Conservation (phyloP, 2,888 invertebrate species). For the Endotricha flammealis region DNA sequence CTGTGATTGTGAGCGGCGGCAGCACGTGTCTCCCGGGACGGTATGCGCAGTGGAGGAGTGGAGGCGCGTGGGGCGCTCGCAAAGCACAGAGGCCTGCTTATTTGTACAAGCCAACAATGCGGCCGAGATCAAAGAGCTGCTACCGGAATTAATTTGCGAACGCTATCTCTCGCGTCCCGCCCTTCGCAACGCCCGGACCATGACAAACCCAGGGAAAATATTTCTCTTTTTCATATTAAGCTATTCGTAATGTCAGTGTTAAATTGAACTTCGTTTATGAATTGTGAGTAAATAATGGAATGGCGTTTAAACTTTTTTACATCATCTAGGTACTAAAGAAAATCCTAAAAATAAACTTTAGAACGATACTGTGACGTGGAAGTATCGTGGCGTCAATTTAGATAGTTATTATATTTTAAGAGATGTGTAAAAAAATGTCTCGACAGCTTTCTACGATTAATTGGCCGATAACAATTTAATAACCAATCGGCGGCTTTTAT, state of each 20-base stretch:
- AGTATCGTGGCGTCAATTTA: too few species aligned
- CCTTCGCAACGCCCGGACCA: conserved; percentile 29
- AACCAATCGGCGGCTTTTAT: conserved; percentile 19
- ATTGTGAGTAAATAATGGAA: conserved; percentile 17
- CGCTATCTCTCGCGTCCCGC: conserved; percentile 44
- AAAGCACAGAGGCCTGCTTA: conserved; percentile 33
- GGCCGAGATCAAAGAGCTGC: conserved; percentile 59
- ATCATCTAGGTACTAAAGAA: not conserved
- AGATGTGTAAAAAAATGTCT: too few species aligned
- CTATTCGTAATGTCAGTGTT: conserved; percentile 26
- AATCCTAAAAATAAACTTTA: too few species aligned
- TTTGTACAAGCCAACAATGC: conserved; percentile 64
- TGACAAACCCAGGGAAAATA: conserved; percentile 44
- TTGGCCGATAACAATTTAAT: not conserved
- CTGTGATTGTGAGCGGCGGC: conserved; percentile 21
- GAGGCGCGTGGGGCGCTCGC: conserved; percentile 15
- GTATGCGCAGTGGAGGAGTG: conserved; percentile 34
- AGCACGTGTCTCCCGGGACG: conserved; percentile 33
- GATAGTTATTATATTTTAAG: too few species aligned
- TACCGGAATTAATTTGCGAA: conserved; percentile 65
- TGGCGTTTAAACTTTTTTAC: conserved; percentile 11
- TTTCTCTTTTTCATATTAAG: conserved; percentile 35
- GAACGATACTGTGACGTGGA: too few species aligned
- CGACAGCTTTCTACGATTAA: too few species aligned
- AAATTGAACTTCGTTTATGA: conserved; percentile 31